Percentiles rank a stretch among this genome's conserved stretches.
These are phyloP conservation scores for Mantis religiosa DNA, from an alignment of 2,888 invertebrate genomes.

Conservation along the genomic window DNA sequence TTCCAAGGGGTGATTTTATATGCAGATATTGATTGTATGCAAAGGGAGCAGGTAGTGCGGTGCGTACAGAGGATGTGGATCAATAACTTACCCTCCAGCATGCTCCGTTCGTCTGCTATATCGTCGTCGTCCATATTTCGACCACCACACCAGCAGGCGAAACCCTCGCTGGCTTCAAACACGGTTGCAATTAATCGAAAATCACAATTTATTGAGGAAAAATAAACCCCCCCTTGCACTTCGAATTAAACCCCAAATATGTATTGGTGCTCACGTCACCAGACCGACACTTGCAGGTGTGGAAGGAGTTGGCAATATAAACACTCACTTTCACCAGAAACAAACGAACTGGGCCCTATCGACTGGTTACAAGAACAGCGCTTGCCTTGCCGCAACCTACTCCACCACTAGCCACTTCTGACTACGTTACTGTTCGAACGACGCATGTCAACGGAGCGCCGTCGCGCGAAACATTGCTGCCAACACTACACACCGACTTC, in stretches of 20 bases:
- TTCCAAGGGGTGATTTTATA: neutral
- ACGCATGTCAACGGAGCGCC: neutral
- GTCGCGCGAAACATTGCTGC: neutral
- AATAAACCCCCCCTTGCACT: neutral
- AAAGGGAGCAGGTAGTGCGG: neutral
- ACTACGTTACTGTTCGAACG: neutral
- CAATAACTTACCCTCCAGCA: constrained; percentile 44
- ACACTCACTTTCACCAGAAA: neutral
- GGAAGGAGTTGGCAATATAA: neutral
- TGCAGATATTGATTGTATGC: neutral
- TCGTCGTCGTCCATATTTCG: constrained; percentile 33
- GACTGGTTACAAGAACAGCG: neutral
- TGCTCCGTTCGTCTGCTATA: constrained; percentile 44
- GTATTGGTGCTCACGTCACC: neutral
- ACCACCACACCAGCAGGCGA: neutral
- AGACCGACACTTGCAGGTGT: neutral
- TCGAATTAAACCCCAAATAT: neutral
- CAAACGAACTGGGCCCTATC: neutral
- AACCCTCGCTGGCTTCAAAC: neutral
- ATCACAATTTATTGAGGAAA: neutral
- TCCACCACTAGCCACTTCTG: neutral
- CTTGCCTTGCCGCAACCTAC: neutral
- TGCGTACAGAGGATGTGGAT: neutral
- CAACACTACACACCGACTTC: neutral
- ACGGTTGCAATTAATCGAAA: neutral